Evolutionary conservation across 2,113 vertebrate genomes (phyloP).

Genomic region (Mesoclemmys tuberculata): DNA sequence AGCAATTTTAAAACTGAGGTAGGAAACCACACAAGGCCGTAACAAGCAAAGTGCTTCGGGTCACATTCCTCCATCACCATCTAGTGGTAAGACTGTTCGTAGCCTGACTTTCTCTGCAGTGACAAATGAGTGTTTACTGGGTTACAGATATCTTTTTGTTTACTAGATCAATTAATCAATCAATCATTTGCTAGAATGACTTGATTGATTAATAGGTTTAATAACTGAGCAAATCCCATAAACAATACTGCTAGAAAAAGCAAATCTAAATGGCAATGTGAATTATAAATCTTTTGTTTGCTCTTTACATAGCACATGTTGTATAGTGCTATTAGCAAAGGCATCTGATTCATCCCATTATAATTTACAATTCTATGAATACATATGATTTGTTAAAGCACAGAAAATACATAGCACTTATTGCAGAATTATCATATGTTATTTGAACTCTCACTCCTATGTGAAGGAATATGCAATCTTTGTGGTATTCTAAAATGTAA

Average conservation of each 20-base stretch:
- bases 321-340: not conserved
- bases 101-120: not conserved
- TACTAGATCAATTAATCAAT: not conserved
- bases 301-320: not conserved
- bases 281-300: not conserved
- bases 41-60: not conserved
- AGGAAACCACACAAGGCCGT: conserved; percentile 72
- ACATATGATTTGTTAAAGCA: not conserved
- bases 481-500: not conserved
- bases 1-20: conserved; percentile 68
- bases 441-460: not conserved
- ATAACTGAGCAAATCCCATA: not conserved
- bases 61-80: conserved; percentile 75
- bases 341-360: not conserved
- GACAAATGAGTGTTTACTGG: not conserved
- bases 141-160: not conserved
- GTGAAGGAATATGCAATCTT: not conserved
- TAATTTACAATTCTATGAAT: not conserved
- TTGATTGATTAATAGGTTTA: not conserved
- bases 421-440: not conserved
- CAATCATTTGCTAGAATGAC: not conserved
- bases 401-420: not conserved
- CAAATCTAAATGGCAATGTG: not conserved
- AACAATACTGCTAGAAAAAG: not conserved
- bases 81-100: conserved; percentile 70